Evolutionary conservation across 2,113 vertebrate genomes (phyloP).

Genomic region (Trogon melanurus): DNA sequence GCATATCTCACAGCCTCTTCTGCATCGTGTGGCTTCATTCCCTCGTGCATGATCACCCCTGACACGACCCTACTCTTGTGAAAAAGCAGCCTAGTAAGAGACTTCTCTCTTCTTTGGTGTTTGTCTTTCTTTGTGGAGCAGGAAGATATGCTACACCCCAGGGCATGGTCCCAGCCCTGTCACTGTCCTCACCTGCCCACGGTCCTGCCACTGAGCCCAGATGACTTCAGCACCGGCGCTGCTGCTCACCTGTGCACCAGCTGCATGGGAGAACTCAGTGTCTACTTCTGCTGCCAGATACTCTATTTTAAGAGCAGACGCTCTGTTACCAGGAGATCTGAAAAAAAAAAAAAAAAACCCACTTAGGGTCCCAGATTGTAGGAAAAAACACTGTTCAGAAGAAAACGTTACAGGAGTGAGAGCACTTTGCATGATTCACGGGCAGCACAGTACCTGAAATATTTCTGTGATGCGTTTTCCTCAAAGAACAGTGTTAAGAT

Average conservation of each 20-base stretch:
- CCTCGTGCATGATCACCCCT: fast-evolving
- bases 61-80: fast-evolving
- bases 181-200: neutral
- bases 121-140: neutral
- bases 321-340: neutral
- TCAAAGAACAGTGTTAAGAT: neutral
- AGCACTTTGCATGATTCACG: constrained; percentile 15
- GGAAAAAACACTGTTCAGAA: neutral
- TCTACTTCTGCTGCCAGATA: neutral
- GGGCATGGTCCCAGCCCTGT: neutral
- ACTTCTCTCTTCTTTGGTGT: neutral
- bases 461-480: constrained; percentile 23
- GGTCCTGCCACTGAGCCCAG: neutral
- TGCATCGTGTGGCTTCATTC: neutral
- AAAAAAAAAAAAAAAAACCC: constrained; percentile 6
- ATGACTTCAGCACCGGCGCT: neutral
- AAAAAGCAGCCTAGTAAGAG: neutral
- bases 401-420: neutral
- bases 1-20: neutral
- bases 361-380: neutral
- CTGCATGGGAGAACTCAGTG: neutral
- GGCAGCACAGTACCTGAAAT: neutral
- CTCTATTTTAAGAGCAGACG: neutral
- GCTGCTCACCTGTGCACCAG: neutral
- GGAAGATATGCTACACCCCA: neutral